These are phyloP conservation scores for Trachelus tabidus DNA, from an alignment of 2,888 invertebrate species.

Conservation along the genomic window DNA sequence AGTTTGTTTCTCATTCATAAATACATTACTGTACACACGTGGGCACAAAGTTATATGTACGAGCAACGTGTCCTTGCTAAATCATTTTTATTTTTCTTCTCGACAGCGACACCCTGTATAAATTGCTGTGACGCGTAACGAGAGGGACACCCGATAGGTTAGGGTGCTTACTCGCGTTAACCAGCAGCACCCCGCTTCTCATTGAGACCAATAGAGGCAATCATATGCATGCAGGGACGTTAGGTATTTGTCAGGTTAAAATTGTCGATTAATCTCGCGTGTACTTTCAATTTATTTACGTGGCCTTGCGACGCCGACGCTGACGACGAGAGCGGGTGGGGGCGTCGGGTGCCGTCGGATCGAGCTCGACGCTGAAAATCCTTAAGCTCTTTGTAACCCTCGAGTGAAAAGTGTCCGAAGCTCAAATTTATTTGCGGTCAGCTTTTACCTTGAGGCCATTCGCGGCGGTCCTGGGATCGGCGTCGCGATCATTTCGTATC, in stretches of 20 bases:
- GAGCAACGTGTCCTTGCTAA: background rate
- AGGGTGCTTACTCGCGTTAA: constrained; percentile 28
- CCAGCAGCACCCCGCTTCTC: constrained; percentile 44
- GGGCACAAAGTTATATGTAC: no score
- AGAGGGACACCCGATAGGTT: background rate
- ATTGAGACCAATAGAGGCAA: constrained; percentile 55
- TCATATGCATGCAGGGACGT: constrained; percentile 37
- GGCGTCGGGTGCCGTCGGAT: background rate
- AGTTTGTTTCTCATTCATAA: background rate
- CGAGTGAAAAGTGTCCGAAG: background rate
- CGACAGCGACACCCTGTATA: background rate
- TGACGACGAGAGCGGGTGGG: no score
- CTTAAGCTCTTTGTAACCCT: background rate
- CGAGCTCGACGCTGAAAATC: background rate
- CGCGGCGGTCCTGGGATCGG: background rate
- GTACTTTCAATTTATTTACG: constrained; percentile 42
- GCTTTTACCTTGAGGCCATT: background rate
- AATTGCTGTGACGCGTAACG: background rate
- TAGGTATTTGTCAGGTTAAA: constrained; percentile 25
- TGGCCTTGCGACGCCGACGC: constrained; percentile 23
- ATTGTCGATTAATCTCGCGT: constrained; percentile 42
- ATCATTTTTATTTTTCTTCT: background rate
- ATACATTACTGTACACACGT: background rate
- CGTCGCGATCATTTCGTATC: background rate
- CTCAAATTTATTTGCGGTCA: background rate